Evolutionary conservation across 2,888 invertebrate species (phyloP), one percentile per base, ranked within the genome.

Genomic region (Noctua pronuba): DNA sequence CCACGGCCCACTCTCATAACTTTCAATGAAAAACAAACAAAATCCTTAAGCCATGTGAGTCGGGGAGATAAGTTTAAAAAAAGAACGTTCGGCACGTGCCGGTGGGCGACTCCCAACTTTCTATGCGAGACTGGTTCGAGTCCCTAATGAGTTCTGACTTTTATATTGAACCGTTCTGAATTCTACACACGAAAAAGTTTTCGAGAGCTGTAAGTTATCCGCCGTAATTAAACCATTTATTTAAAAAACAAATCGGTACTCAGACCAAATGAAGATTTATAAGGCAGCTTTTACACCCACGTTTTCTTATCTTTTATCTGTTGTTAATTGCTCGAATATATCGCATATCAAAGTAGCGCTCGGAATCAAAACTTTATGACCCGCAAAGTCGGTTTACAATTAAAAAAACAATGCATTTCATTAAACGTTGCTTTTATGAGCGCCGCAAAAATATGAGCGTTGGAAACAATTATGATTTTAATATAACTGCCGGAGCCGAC

Each of bases 401-500:
- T 86, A 73, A 80, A 82, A 82, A 81, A 86, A 86, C 84, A 84
- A 84, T 82, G 71, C 58, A 85, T 84, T 87, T 86, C 82, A 87
- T 85, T 85, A 79, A 80, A 82, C 79, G 62, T 75, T 69, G 78
- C 88, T 87, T 89, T 91, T 66, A 83, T 72, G 44, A 89, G 86
- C 89, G 84, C 87, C 80, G 89, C 90, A 91, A 91, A 94, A 91
- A 92, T 93, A 94, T 92, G 91, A 88, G 90, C 90, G 90, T 91
- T 92, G 91, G 91, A 94, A 94, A 94, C 95, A 94, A 95, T 95
- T 94, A 94, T 91, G 91, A 90, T 92, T 92, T 93, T 91, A 92
- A 92, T 93, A 77, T 77, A 74, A 49, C 72, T 65, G 79, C 65
- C 46, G 44, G 28, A 49, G 66, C 62, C 80, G 74, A 88, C 85